These are phyloP conservation scores for Taenioides sp. DNA, from an alignment of 2,797 vertebrate species.

Conservation along the genomic window DNA sequence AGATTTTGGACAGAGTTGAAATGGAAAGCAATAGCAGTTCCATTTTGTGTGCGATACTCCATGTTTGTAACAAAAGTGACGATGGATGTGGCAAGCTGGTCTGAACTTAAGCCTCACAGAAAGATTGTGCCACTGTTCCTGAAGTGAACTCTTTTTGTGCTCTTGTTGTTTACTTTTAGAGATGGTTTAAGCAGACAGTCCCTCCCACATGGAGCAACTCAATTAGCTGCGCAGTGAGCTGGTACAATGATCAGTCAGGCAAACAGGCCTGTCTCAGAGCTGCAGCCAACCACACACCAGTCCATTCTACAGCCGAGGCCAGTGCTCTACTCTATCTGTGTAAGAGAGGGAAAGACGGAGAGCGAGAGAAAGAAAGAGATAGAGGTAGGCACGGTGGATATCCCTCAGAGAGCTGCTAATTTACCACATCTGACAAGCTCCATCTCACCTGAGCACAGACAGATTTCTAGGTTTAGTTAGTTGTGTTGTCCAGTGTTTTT, in stretches of 20 bases:
- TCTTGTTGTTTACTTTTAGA: conserved; percentile 16
- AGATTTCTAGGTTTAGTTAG: neutral
- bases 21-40: neutral
- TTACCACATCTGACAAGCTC: conserved; percentile 33
- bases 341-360: conserved; percentile 8
- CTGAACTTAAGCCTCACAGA: neutral
- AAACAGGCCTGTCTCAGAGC: conserved; percentile 39
- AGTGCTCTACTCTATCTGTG: neutral
- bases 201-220: conserved; percentile 48
- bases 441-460: conserved; percentile 18
- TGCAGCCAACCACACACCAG: conserved; percentile 45
- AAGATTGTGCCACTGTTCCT: neutral
- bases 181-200: conserved; percentile 45
- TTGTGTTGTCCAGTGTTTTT: neutral
- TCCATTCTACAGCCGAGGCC: conserved; percentile 45
- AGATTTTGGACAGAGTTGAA: no score
- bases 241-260: conserved; percentile 48
- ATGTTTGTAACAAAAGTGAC: neutral
- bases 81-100: neutral
- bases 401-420: conserved; percentile 38
- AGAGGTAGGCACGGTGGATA: neutral
- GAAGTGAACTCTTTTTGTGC: neutral
- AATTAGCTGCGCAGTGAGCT: conserved; percentile 57
- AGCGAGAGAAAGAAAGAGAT: conserved; percentile 11
- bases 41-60: neutral